Percentiles rank a stretch among this genome's conserved stretches.
phyloP scores from a whole-genome alignment of 2,888 invertebrate species.

The Drosophila recens region DNA sequence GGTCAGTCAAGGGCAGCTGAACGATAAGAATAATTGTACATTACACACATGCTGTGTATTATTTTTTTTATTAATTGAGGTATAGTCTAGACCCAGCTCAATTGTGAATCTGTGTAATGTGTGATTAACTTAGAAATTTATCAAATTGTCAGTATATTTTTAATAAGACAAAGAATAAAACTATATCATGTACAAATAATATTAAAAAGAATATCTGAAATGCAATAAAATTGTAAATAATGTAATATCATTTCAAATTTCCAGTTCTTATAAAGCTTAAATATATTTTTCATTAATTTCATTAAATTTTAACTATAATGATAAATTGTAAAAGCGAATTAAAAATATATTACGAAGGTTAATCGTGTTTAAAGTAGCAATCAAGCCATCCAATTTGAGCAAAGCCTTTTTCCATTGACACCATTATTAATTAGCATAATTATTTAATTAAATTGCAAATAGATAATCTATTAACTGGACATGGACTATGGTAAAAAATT shows the following conservation, averaged over 20 bases:
- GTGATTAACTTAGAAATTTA: not conserved
- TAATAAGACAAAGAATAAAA: too few relatives aligned
- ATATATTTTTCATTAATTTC: too few relatives aligned
- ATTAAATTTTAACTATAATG: too few relatives aligned
- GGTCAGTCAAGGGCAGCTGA: slow-evolving; percentile 29
- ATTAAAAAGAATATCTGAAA: too few relatives aligned
- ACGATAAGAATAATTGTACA: slow-evolving; percentile 7
- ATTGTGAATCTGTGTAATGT: not conserved
- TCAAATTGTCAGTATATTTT: not conserved
- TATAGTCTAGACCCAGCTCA: slow-evolving; percentile 1
- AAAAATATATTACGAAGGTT: too few relatives aligned
- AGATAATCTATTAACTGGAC: slow-evolving; percentile 5
- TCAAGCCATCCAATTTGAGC: not conserved
- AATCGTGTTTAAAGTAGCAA: too few relatives aligned
- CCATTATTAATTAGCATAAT: slow-evolving; percentile 32
- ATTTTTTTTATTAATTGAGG: not conserved
- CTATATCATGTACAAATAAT: too few relatives aligned
- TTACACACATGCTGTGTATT: not conserved
- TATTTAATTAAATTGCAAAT: slow-evolving; percentile 32
- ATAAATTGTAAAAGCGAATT: too few relatives aligned
- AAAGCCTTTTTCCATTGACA: not conserved
- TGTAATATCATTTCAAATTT: too few relatives aligned
- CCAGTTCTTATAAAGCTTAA: too few relatives aligned
- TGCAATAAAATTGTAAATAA: too few relatives aligned
- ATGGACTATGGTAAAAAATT: not conserved